Conservation (phyloP, 2,888 invertebrate species). For the Athetis lepigone region DNA sequence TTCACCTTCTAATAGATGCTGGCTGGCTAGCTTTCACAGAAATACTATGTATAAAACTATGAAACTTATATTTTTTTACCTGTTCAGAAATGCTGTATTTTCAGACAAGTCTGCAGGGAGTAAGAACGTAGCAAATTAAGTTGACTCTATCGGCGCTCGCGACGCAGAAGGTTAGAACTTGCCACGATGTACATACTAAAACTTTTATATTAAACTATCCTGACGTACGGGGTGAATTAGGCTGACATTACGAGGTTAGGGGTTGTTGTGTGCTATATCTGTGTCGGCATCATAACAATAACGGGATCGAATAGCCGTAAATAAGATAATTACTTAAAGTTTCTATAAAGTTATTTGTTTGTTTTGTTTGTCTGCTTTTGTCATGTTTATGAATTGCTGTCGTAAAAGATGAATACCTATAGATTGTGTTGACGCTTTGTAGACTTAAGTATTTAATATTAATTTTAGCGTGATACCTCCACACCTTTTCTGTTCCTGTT, state of each 20-base stretch:
- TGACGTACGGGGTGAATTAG: conserved; percentile 44
- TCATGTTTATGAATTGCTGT: conserved; percentile 12
- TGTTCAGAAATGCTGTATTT: too few relatives aligned
- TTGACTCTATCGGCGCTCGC: conserved; percentile 46
- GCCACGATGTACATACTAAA: conserved; percentile 53
- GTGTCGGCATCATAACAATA: conserved; percentile 27
- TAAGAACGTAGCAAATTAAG: conserved; percentile 42
- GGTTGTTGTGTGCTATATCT: conserved; percentile 34
- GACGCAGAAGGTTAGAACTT: conserved; percentile 41
- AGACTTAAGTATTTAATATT: too few relatives aligned
- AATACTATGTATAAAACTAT: too few relatives aligned
- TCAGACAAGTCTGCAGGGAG: conserved; percentile 20
- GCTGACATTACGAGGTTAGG: conserved; percentile 30
- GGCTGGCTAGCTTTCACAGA: too few relatives aligned
- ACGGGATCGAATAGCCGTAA: background rate
- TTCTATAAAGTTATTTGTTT: conserved; percentile 35
- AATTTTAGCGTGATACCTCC: too few relatives aligned
- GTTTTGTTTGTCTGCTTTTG: conserved; percentile 12
- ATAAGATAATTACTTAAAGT: conserved; percentile 24
- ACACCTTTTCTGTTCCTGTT: too few relatives aligned
- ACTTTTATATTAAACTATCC: conserved; percentile 68
- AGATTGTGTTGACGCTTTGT: too few relatives aligned
- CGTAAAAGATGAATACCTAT: background rate
- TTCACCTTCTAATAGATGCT: conserved; percentile 6
- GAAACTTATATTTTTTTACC: too few relatives aligned